These are phyloP conservation scores for Spodoptera littoralis DNA, from an alignment of 2,888 invertebrate genomes.

Conservation along the genomic window DNA sequence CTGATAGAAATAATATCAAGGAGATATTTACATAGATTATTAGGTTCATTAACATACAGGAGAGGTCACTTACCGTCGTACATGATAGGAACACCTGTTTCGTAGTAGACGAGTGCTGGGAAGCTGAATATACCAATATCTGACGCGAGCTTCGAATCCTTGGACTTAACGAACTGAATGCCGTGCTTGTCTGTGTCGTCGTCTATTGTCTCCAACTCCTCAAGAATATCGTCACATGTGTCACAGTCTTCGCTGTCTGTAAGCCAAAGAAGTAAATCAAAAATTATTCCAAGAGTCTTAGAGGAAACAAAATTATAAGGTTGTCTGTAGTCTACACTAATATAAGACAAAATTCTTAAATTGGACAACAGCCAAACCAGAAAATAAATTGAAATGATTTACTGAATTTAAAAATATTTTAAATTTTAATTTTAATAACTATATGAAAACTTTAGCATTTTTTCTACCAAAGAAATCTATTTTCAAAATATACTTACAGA, in stretches of 20 bases:
- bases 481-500: constrained; percentile 91
- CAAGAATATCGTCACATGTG: constrained; percentile 94
- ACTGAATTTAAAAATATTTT: constrained; percentile 11
- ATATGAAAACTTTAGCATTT: constrained; percentile 10
- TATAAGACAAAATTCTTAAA: constrained; percentile 24
- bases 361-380: constrained; percentile 31
- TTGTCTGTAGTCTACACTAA: constrained; percentile 11
- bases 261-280: constrained; percentile 43
- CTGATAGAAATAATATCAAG: constrained; percentile 7
- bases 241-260: constrained; percentile 95
- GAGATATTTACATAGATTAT: constrained; percentile 27
- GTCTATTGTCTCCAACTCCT: constrained; percentile 96
- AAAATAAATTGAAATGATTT: constrained; percentile 34
- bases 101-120: constrained; percentile 97
- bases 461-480: not conserved
- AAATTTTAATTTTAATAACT: constrained; percentile 14
- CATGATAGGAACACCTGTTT: constrained; percentile 97
- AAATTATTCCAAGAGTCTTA: not conserved
- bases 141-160: constrained; percentile 95
- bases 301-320: too few species aligned
- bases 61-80: constrained; percentile 94
- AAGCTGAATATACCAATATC: constrained; percentile 97
- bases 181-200: constrained; percentile 97
- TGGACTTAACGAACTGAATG: constrained; percentile 97
- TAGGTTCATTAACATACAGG: constrained; percentile 17